These are phyloP conservation scores for Caloenas nicobarica DNA, from an alignment of 2,113 vertebrate species.

Conservation along the genomic window DNA sequence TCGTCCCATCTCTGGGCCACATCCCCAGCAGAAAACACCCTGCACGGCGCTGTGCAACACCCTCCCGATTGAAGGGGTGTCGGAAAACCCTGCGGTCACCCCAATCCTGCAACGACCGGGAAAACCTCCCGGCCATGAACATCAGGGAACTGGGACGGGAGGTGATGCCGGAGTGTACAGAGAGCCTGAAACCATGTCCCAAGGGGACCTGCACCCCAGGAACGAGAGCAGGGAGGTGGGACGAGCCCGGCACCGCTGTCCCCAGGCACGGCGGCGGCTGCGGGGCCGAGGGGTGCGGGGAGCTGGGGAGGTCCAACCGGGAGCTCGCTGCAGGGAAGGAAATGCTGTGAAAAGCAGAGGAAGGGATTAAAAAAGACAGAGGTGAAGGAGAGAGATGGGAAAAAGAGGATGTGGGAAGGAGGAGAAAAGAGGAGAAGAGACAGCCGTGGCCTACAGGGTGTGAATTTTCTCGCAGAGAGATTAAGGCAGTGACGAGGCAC, in stretches of 20 bases:
- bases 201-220: background rate
- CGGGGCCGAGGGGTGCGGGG: accelerated
- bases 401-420: background rate
- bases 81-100: accelerated
- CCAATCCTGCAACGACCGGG: no score
- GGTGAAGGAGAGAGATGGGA: background rate
- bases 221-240: no score
- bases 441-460: background rate
- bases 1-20: background rate
- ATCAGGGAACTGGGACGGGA: background rate
- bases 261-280: accelerated
- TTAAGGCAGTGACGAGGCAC: background rate
- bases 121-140: no score
- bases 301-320: background rate
- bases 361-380: conserved; percentile 7
- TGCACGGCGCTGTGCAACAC: accelerated
- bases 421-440: background rate
- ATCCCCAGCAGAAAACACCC: background rate
- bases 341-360: background rate
- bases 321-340: background rate
- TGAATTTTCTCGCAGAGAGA: background rate
- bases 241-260: accelerated
- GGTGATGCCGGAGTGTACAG: background rate
- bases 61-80: background rate
- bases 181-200: background rate